phyloP scores from a whole-genome alignment of 1,140 invertebrate genomes.

The Lordiphosa clarofinis region DNA sequence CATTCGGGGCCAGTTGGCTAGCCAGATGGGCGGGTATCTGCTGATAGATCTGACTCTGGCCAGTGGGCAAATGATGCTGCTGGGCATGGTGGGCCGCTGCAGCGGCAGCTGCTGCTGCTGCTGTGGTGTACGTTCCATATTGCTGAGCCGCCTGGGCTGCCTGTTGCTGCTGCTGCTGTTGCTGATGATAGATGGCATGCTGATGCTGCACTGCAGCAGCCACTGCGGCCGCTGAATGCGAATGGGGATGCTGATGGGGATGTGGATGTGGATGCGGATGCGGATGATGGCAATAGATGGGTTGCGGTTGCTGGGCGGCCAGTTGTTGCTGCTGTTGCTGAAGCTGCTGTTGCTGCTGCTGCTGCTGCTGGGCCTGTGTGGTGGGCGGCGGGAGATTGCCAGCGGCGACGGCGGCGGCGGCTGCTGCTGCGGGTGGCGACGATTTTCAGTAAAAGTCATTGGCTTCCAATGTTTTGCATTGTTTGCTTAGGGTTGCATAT shows the following conservation, averaged over 20 bases:
- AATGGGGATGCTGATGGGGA: slow-evolving; percentile 77
- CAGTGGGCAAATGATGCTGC: slow-evolving; percentile 66
- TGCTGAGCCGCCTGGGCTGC: slow-evolving; percentile 43
- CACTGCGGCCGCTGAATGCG: slow-evolving; percentile 72
- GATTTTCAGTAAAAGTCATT: slow-evolving; percentile 96
- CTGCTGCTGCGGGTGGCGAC: slow-evolving; percentile 81
- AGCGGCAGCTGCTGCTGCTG: slow-evolving; percentile 34
- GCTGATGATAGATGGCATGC: slow-evolving; percentile 77
- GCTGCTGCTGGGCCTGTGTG: slow-evolving; percentile 59
- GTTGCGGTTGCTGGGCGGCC: slow-evolving; percentile 66
- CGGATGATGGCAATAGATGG: slow-evolving; percentile 77
- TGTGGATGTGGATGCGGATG: slow-evolving; percentile 71
- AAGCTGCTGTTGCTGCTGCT: slow-evolving; percentile 38
- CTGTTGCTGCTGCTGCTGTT: slow-evolving; percentile 57
- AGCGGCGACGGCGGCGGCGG: slow-evolving; percentile 51
- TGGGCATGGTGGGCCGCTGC: slow-evolving; percentile 58
- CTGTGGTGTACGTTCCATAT: slow-evolving; percentile 72
- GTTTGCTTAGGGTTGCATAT: slow-evolving; percentile 95
- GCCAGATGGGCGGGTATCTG: slow-evolving; percentile 74
- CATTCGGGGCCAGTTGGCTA: slow-evolving; percentile 56
- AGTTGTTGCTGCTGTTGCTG: slow-evolving; percentile 66
- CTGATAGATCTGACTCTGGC: slow-evolving; percentile 75
- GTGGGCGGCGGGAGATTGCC: slow-evolving; percentile 53
- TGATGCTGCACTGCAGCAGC: slow-evolving; percentile 74
- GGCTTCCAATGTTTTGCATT: slow-evolving; percentile 95